Evolutionary conservation across 1,140 invertebrate genomes (phyloP), one percentile per base, ranked within the genome.

Genomic region (Caenorhabditis inopinata): DNA sequence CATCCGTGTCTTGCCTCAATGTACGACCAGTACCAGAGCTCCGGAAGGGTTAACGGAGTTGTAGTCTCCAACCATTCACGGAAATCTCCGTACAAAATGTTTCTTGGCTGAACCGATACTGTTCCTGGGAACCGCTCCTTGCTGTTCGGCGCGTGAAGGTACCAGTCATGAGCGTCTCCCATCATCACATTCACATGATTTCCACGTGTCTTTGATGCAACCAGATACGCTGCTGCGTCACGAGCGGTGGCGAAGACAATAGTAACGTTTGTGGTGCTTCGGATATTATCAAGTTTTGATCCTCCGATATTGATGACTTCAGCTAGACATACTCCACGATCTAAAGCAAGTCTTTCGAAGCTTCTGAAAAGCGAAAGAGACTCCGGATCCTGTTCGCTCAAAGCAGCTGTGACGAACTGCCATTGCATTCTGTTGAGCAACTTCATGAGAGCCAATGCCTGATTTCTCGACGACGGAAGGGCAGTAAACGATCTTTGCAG

Each of bases 331-430:
- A 85, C 80, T 49, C 83, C 85, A 46, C 75, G 27, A 29, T 84
- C 83, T n/a, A 78, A 77, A 9, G 85, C 83, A 6, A 84, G 48
- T 49, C 80, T 18, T 29, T 85, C 81, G 53, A 85, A 85, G 16
- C 83, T 78, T 45, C 79, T 58, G 81, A 83, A 85, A 11, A 83
- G 74, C 47, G 80, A 68, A 12, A 85, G 38, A 12, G 83, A 84
- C 27, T 84, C 79, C n/a, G 79, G 35, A 48, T 85, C 83, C 51
- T 84, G 77, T 46, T 82, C 80, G n/a, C 77, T 47, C 35, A 86
- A 74, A 9, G 88, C 87, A 38, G 88, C 84, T 38, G 85, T 85
- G 4, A 87, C 83, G 74, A 85, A 88, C 32, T 87, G 83, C 86
- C 86, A 87, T 27, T 84, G 76, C 84, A 84, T 85, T 49, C 53